Evolutionary conservation across 2,888 invertebrate species (phyloP), one percentile per base, ranked within the genome.

Genomic region (Thumatha senex): DNA sequence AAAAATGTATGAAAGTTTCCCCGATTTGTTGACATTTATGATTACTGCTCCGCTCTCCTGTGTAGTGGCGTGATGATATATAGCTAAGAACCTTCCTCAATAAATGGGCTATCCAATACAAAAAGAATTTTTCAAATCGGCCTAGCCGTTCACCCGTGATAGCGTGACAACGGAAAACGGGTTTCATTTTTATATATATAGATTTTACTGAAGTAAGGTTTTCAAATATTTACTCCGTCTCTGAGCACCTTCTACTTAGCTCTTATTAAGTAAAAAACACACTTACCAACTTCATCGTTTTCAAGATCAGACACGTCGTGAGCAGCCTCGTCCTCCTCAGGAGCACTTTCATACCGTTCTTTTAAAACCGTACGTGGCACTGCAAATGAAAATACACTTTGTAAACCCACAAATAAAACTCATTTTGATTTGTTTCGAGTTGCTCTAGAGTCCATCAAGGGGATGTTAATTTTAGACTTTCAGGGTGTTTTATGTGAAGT

Each of bases 311-410:
- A 82, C 72, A 82, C 86, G 68, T 88, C 90, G 70, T 89, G 93
- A 64, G 93, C 92, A 58, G 93, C 93, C 80, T 97, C 97, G 80
- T 97, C 97, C 59, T 94, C 93, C 82, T 96, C 96, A 42, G 95
- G 93, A 29, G 94, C 94, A 56, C 95, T 96, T 76, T 96, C 96
- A 84, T 95, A 96, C 64, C 95, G 94, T 83, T 96, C 96, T 77
- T 96, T 96, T 56, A 97, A 89, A 47, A 97, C 96, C 77, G 95
- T 95, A 61, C 96, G 93, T 3, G 96, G 97, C 60, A 97, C 97
- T 97, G 91, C 76, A 82, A 82, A 57, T 56, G 59, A 84, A 80
- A 72, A 59, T 59, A 52, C 54, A 76, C 83, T 73, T 80, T 84
- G 81, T 61, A 7, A 34, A 36, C 39, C 53, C 18, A 2, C 1